Base-by-base conservation (phyloP, 2,113 vertebrate species). In the Heterotis niloticus region DNA sequence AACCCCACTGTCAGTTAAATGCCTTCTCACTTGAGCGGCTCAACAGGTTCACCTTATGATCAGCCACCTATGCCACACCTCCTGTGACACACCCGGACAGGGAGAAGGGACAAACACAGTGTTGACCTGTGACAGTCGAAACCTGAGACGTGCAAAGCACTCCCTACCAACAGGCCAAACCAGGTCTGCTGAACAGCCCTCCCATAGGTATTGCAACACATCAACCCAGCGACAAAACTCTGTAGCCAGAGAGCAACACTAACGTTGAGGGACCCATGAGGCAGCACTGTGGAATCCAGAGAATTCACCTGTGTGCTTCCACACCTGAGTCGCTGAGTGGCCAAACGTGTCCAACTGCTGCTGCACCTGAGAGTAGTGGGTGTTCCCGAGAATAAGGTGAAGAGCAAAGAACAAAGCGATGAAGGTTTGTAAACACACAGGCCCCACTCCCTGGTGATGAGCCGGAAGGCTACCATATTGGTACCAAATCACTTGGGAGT, bases 1-100 rank as follows among this genome's bases (percentile, higher is more conserved):
- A 65, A 70, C 81, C 65, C 79, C 72, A 83, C 79, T 88, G 85
- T 69, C 83, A 80, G 82, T 88, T 89, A 87, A 88, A 88, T 82
- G 81, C 73, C 78, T 66, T 76, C 54, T 23, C 54, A 57, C 26
- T 4, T 18, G 54, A 88, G 79, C 87, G 78, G 86, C 82, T 81
- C 78, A 91, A 93, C 92, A 84, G 91, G 92, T 93, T 90, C 14
- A 82, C 56, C 84, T 10, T 60, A 11, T 78, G 23, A 26, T 68
- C 34, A 7, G 34, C 34, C 34, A 62, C 86, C 86, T 79, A 80
- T 62, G 56, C 28, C 74, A 79, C 75, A 68, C 73, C 77, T 26
- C 62, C 59, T 24, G 78, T 66, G 17, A 73, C 62, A 75, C 78
- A 67, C 34, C 76, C 72, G 71, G 5, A 26, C 23, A 79, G n/a